These are phyloP conservation scores for Serripes groenlandicus DNA, from an alignment of 2,888 invertebrate species.

Conservation along the genomic window DNA sequence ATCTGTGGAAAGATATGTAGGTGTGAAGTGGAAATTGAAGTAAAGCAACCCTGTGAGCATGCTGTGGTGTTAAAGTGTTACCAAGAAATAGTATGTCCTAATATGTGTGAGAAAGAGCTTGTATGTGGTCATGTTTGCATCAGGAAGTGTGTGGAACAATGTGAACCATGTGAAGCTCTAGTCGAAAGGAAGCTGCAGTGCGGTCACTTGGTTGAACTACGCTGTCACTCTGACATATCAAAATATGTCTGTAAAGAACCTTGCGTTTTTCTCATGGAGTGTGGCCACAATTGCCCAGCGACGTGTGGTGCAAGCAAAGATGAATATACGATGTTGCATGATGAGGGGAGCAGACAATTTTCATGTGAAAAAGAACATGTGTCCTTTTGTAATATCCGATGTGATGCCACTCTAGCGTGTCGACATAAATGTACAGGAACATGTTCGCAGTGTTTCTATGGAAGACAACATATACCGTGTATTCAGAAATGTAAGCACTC, in stretches of 20 bases:
- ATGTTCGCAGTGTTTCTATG: slow-evolving; percentile 9
- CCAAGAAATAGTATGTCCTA: slow-evolving; percentile 42
- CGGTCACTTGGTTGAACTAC: slow-evolving; percentile 15
- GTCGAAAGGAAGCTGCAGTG: slow-evolving; percentile 10
- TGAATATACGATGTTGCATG: not conserved
- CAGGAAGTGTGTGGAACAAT: slow-evolving; percentile 11
- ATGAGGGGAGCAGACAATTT: too few species aligned
- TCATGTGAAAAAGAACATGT: not conserved
- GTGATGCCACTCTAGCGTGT: slow-evolving; percentile 37
- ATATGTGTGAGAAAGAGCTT: slow-evolving; percentile 65
- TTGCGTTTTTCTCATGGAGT: slow-evolving; percentile 13
- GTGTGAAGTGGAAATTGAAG: slow-evolving; percentile 15
- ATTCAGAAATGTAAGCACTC: slow-evolving; percentile 23
- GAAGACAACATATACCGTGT: slow-evolving; percentile 56
- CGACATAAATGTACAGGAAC: slow-evolving; percentile 59
- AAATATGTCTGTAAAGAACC: not conserved
- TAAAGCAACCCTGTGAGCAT: slow-evolving; percentile 39
- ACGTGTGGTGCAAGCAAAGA: slow-evolving; percentile 1
- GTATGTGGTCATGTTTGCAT: slow-evolving; percentile 66
- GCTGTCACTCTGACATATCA: slow-evolving; percentile 6
- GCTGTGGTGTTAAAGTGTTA: slow-evolving; percentile 34
- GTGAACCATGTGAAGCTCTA: not conserved
- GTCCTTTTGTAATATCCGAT: not conserved
- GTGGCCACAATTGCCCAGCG: slow-evolving; percentile 38
- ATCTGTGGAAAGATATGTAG: slow-evolving; percentile 81